phyloP scores from a whole-genome alignment of 2,888 invertebrate species.

The Melipona bicolor region DNA sequence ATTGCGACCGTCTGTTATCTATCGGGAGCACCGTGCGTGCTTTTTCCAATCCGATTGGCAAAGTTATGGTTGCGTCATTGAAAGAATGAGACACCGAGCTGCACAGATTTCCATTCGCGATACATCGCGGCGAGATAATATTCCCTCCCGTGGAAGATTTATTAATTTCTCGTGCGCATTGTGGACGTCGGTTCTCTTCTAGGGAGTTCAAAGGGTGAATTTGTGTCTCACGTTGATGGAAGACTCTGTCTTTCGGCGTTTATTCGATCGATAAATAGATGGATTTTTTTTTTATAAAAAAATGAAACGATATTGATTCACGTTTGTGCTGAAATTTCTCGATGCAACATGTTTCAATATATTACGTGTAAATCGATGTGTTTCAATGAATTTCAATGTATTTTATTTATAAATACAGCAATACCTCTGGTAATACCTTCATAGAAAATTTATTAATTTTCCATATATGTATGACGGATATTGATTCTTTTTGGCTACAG shows the following conservation, averaged over 20 bases:
- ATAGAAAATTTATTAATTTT: background rate
- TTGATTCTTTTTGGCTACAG: background rate
- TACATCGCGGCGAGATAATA: background rate
- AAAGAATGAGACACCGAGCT: background rate
- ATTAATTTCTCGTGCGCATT: background rate
- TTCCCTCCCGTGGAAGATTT: background rate
- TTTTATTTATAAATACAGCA: too few relatives aligned
- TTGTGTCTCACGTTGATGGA: too few relatives aligned
- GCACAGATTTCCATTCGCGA: background rate
- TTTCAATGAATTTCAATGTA: too few relatives aligned
- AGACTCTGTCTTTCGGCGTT: too few relatives aligned
- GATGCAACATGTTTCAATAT: too few relatives aligned
- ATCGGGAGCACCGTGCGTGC: background rate
- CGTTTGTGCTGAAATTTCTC: too few relatives aligned
- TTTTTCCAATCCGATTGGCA: slow-evolving; percentile 3
- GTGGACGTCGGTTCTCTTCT: background rate
- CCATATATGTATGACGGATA: background rate
- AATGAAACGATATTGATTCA: too few relatives aligned
- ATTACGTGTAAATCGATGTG: too few relatives aligned
- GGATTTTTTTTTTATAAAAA: too few relatives aligned
- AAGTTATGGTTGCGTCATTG: slow-evolving; percentile 9
- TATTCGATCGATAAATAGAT: too few relatives aligned
- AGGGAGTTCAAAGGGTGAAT: background rate
- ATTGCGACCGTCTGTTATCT: slow-evolving; percentile 15
- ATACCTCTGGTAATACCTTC: background rate